Percentiles rank a stretch among this genome's conserved stretches.
Evolutionary conservation across 2,797 vertebrate species (phyloP).

Genomic region (Hoplostethus mediterraneus): DNA sequence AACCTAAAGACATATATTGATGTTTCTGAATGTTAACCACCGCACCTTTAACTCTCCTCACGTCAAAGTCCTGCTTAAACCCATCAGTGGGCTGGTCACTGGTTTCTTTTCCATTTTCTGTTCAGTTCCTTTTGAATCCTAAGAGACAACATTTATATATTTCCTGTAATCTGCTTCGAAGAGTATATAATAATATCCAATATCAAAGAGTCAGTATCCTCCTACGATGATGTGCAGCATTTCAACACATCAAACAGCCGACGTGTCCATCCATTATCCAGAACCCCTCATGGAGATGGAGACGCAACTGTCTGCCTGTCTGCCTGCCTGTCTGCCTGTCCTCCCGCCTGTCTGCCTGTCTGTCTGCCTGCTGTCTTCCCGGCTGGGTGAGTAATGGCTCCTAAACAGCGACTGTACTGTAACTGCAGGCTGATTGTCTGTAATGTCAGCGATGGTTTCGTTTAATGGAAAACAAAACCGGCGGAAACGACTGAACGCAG

Average conservation of each 20-base stretch:
- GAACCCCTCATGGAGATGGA: background rate
- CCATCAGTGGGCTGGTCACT: no score
- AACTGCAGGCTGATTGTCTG: slow-evolving; percentile 48
- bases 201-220: background rate
- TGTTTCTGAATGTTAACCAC: no score
- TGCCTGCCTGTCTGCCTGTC: slow-evolving; percentile 12
- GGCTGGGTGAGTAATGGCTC: slow-evolving; percentile 40
- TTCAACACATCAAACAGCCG: background rate
- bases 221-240: background rate
- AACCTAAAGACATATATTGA: no score
- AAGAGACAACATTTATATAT: no score
- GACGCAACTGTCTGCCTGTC: background rate
- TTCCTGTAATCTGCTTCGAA: no score
- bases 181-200: no score
- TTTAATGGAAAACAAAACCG: slow-evolving; percentile 44
- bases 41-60: no score
- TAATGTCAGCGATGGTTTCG: slow-evolving; percentile 29
- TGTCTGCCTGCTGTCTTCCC: slow-evolving; percentile 15
- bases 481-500: slow-evolving; percentile 9
- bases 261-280: background rate
- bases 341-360: slow-evolving; percentile 19
- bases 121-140: no score
- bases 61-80: no score
- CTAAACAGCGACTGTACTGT: slow-evolving; percentile 32
- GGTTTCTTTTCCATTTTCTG: no score